Conservation (phyloP, 2,797 vertebrate genomes). For the Poecile montanus region DNA sequence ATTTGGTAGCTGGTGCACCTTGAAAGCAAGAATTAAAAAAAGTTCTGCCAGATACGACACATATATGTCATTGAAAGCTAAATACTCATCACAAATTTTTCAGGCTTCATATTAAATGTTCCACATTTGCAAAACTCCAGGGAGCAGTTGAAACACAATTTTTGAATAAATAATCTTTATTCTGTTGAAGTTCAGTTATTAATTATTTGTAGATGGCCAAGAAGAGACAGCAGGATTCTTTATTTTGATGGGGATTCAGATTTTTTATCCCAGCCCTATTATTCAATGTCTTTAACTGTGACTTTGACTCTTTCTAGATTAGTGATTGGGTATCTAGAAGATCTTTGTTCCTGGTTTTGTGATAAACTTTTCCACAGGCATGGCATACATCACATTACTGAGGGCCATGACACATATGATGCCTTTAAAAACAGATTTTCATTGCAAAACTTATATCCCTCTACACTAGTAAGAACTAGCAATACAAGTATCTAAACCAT, state of each 20-base stretch:
- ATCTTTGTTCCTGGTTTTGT: neutral
- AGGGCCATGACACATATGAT: neutral
- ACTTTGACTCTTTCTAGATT: neutral
- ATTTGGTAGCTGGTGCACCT: neutral
- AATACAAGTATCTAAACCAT: neutral
- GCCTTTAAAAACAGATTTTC: neutral
- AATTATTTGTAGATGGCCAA: neutral
- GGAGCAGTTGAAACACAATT: neutral
- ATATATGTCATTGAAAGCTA: neutral
- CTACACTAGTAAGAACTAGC: neutral
- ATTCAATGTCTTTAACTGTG: neutral
- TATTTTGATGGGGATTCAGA: neutral
- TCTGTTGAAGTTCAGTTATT: neutral
- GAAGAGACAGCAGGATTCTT: neutral
- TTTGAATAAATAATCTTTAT: neutral
- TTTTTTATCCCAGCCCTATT: neutral
- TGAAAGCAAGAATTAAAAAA: neutral
- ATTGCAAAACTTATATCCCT: neutral
- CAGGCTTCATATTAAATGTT: neutral
- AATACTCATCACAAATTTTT: neutral
- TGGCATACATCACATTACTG: neutral
- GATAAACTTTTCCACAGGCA: neutral
- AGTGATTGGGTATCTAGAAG: neutral
- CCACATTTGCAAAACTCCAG: neutral
- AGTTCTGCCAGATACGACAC: neutral